phyloP scores from a whole-genome alignment of 2,797 vertebrate genomes.

The Passerculus sandwichensis region DNA sequence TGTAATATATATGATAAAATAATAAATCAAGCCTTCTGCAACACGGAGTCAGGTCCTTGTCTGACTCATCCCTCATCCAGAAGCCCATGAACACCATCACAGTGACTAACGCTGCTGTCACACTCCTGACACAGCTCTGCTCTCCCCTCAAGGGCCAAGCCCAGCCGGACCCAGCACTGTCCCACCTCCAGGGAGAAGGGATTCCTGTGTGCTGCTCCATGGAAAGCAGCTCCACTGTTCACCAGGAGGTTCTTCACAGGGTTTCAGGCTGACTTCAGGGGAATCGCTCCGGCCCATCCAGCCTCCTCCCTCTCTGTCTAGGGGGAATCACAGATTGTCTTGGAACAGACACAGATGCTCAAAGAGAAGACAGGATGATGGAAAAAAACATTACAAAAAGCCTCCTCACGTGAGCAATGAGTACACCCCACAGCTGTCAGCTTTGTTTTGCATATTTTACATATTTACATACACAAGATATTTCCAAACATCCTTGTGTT shows the following conservation, averaged over 20 bases:
- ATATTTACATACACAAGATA: constrained; percentile 79
- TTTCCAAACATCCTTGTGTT: constrained; percentile 76
- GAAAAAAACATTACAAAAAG: constrained; percentile 64
- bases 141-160: not conserved
- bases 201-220: not conserved
- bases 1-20: no score
- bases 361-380: not conserved
- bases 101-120: constrained; percentile 1
- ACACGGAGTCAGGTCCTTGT: no score
- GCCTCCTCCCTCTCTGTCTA: constrained; percentile 50
- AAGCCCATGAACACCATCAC: no score
- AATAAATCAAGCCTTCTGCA: no score
- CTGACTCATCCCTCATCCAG: no score
- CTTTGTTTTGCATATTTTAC: constrained; percentile 77
- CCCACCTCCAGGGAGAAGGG: not conserved
- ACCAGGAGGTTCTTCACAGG: constrained; percentile 13
- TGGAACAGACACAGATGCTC: constrained; percentile 18
- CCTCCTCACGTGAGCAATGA: constrained; percentile 49
- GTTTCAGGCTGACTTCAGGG: constrained; percentile 3
- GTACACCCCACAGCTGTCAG: constrained; percentile 76
- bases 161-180: not conserved
- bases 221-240: not conserved
- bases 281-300: not conserved
- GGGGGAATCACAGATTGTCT: constrained; percentile 57
- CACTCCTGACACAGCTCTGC: fast-evolving